Percentiles rank a stretch among this genome's conserved stretches.
phyloP scores from a whole-genome alignment of 1,140 invertebrate genomes.

The Orius insidiosus region DNA sequence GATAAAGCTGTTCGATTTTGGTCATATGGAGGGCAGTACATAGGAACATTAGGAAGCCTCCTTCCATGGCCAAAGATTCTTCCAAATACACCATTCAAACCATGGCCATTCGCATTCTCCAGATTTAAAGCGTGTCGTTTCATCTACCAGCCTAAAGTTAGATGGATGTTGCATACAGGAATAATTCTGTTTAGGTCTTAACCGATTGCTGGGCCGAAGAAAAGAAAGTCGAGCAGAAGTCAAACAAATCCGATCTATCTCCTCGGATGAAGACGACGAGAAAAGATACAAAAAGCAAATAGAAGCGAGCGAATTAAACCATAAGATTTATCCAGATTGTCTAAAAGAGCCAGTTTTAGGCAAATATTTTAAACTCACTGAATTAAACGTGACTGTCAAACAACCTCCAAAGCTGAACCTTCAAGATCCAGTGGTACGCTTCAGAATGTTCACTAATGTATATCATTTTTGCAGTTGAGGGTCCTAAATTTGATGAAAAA shows the following conservation, averaged over 20 bases:
- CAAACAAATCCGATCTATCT: background rate
- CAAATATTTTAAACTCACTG: no score
- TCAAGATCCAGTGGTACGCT: no score
- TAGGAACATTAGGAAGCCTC: background rate
- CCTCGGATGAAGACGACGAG: background rate
- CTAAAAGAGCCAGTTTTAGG: background rate
- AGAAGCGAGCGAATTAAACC: background rate
- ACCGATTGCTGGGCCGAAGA: no score
- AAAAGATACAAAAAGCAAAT: background rate
- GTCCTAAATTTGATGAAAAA: constrained; percentile 5
- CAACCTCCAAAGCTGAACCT: no score
- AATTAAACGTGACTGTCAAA: no score
- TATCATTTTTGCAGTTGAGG: no score
- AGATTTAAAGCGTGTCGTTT: constrained; percentile 2
- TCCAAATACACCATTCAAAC: background rate
- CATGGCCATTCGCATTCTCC: background rate
- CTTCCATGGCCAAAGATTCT: background rate
- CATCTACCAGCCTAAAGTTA: constrained; percentile 5
- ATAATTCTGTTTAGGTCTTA: background rate
- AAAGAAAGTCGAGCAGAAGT: no score
- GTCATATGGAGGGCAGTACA: constrained; percentile 4
- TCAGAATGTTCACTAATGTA: no score
- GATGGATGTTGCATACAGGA: background rate
- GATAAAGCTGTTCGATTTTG: constrained; percentile 5
- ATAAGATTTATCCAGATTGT: background rate